A percentile compares a stretch with the other conserved stretches of the same genome.
phyloP scores from a whole-genome alignment of 2,113 vertebrate species.

The Gnathonemus echidnorhynchus region DNA sequence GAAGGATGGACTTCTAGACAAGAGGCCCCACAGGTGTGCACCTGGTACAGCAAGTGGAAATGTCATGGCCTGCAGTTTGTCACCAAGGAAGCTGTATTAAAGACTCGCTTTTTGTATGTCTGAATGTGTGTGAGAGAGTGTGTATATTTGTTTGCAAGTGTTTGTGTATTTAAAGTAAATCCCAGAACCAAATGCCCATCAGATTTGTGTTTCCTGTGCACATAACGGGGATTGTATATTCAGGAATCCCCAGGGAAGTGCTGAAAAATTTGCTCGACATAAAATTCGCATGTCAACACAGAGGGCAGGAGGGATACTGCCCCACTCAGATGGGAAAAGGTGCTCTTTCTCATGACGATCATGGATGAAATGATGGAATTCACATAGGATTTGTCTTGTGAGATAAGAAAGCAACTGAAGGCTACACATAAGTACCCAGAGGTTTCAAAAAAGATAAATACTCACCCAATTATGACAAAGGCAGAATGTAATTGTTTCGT shows the following conservation, averaged over 20 bases:
- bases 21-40: constrained; percentile 28
- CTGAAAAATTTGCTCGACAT: neutral
- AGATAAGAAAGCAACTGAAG: neutral
- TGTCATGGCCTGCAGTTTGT: constrained; percentile 35
- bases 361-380: neutral
- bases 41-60: constrained; percentile 32
- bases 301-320: neutral
- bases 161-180: constrained; percentile 13
- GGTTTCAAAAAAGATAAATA: neutral
- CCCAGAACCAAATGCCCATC: constrained; percentile 4
- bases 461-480: neutral
- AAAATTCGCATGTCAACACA: neutral
- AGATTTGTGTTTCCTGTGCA: neutral
- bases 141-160: constrained; percentile 2
- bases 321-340: neutral
- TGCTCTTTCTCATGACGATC: neutral
- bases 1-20: constrained; percentile 33
- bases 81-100: constrained; percentile 28
- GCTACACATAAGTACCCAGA: neutral
- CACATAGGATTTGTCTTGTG: neutral
- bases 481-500: neutral
- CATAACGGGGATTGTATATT: neutral
- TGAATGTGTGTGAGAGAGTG: constrained; percentile 17
- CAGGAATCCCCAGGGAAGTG: neutral
- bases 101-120: constrained; percentile 18